These are phyloP conservation scores for Paratilapia polleni DNA, from an alignment of 2,113 vertebrate genomes.

Conservation along the genomic window DNA sequence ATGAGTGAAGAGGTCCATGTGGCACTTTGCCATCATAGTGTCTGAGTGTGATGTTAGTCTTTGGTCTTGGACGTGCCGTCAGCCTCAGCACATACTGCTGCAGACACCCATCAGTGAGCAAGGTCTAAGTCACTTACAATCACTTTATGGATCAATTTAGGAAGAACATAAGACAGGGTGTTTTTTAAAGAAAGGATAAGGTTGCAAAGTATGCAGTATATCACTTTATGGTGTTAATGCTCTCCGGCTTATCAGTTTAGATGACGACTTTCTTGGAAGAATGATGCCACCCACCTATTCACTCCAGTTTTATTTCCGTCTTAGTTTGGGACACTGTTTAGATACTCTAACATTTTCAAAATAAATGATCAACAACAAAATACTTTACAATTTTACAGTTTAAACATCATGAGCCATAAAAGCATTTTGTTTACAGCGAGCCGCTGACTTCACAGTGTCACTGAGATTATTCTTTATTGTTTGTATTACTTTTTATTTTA, in stretches of 20 bases:
- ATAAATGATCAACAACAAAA: neutral
- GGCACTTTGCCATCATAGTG: no score
- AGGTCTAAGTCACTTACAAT: neutral
- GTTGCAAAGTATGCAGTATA: neutral
- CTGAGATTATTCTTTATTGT: no score
- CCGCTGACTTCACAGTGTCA: no score
- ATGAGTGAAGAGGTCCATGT: neutral
- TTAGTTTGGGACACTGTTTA: neutral
- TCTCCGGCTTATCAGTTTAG: slow-evolving; percentile 28
- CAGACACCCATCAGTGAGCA: neutral
- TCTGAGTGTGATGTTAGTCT: neutral
- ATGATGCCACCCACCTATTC: neutral
- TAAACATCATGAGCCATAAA: neutral
- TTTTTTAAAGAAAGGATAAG: neutral
- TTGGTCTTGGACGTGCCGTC: neutral
- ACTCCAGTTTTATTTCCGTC: neutral
- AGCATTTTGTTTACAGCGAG: no score
- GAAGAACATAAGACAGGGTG: neutral
- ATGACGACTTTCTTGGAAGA: neutral
- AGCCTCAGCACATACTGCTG: neutral
- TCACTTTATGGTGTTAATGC: neutral
- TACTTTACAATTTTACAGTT: neutral
- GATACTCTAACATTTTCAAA: neutral
- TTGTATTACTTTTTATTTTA: neutral
- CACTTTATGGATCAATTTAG: neutral